Evolutionary conservation across 2,113 vertebrate species (phyloP).

Genomic region (Danionella cerebrum): DNA sequence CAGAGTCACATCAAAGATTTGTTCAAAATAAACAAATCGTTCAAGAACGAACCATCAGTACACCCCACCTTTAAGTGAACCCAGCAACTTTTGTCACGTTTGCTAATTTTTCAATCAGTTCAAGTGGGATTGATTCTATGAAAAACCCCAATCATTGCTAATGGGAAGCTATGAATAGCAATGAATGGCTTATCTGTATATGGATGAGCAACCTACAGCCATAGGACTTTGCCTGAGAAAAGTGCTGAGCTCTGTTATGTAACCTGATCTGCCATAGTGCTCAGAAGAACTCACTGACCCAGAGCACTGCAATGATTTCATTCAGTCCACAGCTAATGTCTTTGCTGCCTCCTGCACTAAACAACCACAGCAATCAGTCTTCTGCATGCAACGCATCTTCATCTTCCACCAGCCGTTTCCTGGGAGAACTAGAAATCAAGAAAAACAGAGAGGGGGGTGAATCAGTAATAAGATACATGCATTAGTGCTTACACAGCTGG

Average conservation of each 20-base stretch:
- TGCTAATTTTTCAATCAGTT: too few relatives aligned
- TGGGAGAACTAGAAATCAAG: neutral
- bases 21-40: too few relatives aligned
- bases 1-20: too few relatives aligned
- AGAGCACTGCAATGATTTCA: neutral
- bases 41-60: too few relatives aligned
- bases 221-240: neutral
- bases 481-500: neutral
- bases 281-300: neutral
- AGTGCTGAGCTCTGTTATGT: constrained; percentile 3
- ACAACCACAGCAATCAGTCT: neutral
- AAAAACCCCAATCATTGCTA: too few relatives aligned
- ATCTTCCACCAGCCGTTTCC: too few relatives aligned
- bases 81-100: too few relatives aligned
- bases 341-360: neutral
- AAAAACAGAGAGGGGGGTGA: neutral
- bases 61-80: too few relatives aligned
- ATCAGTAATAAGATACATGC: neutral
- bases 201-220: too few relatives aligned
- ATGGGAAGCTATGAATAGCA: too few relatives aligned
- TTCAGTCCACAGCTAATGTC: neutral
- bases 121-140: too few relatives aligned
- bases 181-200: too few relatives aligned
- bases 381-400: neutral
- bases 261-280: neutral